Evolutionary conservation across 2,113 vertebrate species (phyloP).

Genomic region (Carollia perspicillata): DNA sequence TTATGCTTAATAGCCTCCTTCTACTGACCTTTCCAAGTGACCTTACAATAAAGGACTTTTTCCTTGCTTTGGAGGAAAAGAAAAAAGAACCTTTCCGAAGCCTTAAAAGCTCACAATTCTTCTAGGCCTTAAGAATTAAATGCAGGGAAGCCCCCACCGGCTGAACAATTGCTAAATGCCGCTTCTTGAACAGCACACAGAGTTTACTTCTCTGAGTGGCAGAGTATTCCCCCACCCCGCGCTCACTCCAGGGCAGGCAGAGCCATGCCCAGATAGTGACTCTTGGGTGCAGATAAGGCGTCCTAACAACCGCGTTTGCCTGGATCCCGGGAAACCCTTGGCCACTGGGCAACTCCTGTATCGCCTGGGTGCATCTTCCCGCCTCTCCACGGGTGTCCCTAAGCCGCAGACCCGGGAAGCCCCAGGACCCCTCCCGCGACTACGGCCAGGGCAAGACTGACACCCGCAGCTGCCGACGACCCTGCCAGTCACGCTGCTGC

Average conservation of each 20-base stretch:
- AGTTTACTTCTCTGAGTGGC: constrained; percentile 20
- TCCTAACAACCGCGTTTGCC: constrained; percentile 31
- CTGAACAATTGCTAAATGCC: background rate
- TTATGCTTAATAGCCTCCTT: background rate
- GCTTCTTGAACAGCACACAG: constrained; percentile 30
- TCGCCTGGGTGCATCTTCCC: background rate
- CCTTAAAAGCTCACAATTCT: background rate
- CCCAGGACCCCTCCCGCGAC: background rate
- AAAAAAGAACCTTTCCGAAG: background rate
- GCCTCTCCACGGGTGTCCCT: background rate
- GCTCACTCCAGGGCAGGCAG: background rate
- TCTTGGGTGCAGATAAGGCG: constrained; percentile 1
- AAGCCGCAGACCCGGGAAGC: background rate
- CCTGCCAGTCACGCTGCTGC: constrained; percentile 46
- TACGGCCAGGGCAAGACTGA: constrained; percentile 72
- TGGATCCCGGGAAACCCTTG: background rate
- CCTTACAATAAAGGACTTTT: constrained; percentile 42
- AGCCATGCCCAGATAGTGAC: constrained; percentile 20
- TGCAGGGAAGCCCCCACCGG: background rate
- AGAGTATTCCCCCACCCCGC: background rate
- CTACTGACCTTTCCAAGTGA: constrained; percentile 40
- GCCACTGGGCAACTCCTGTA: background rate
- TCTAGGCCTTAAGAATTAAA: constrained; percentile 14
- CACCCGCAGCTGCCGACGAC: constrained; percentile 80
- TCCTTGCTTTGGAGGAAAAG: background rate